Base-by-base conservation (phyloP, 1,140 invertebrate genomes). In the Polypedilum vanderplanki region DNA sequence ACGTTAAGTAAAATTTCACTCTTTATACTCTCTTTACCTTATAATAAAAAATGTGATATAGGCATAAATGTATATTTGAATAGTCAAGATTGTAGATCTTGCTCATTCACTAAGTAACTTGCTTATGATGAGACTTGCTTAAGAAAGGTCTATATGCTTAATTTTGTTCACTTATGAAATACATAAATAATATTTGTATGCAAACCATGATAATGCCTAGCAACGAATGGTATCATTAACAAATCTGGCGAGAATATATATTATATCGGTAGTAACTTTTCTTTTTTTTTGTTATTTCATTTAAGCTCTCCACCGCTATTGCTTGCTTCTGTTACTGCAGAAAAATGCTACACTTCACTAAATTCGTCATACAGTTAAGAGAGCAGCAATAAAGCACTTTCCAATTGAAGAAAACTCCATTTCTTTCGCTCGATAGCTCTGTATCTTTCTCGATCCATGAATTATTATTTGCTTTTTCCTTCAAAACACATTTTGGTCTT, bases 331-430 rank as follows among this genome's bases (percentile, higher is more conserved):
- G 9, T 46, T 46, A 9, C 41, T 57, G 46, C 46, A 57, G n/a
- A 57, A 57, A 57, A n/a, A 57, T 57, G 46, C 46, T 57, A n/a
- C 46, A 57, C 46, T 57, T 57, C 46, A 57, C 46, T 57, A 57
- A 57, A 57, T 57, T 57, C 46, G 46, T 57, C 46, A n/a, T 57
- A 57, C 46, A 57, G 46, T 57, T 57, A 57, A 57, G 46, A 33
- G 24, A 33, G 24, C 24, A 33, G 46, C 46, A 57, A 57, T 57
- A 57, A 57, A 57, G 46, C 46, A 57, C 46, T 57, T 57, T 57
- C 46, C 46, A 57, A 57, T 57, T n/a, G 41, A 46, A 46, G 15
- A 46, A 46, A 46, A 46, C 12, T 57, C 12, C n/a, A n/a, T 57
- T 57, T 57, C 10, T 57, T 57, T 57, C 41, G 15, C 24, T 33